Evolutionary conservation across 1,140 invertebrate species (phyloP).

Genomic region (Drosophila ambigua): DNA sequence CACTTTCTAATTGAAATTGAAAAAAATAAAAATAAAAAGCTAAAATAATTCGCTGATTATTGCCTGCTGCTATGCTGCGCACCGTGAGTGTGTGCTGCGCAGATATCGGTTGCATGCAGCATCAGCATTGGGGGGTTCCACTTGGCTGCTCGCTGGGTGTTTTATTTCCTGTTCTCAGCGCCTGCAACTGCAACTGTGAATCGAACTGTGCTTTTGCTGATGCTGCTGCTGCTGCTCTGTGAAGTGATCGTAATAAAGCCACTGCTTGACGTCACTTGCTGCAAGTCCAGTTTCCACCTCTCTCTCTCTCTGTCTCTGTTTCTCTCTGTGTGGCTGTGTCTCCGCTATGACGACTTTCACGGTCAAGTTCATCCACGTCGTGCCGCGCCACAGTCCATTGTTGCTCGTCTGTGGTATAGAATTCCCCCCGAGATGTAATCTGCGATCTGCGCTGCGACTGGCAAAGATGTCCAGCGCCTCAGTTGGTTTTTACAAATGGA

Average conservation of each 20-base stretch:
- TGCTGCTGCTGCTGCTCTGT: constrained; percentile 4
- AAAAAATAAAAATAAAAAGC: not conserved
- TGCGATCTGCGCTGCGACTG: constrained; percentile 15
- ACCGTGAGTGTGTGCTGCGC: constrained; percentile 12
- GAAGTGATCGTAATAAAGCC: constrained; percentile 61
- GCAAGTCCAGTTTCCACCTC: constrained; percentile 57
- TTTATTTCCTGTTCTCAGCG: constrained; percentile 69
- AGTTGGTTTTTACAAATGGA: constrained; percentile 57
- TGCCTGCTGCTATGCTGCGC: not conserved
- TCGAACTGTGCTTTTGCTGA: constrained; percentile 46
- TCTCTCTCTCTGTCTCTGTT: too few species aligned
- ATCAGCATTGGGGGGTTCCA: constrained; percentile 30
- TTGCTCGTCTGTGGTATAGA: constrained; percentile 50
- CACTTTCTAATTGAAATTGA: too few species aligned
- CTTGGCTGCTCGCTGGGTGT: constrained; percentile 35
- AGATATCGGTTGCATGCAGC: constrained; percentile 36
- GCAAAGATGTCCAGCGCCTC: constrained; percentile 41
- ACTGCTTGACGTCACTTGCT: constrained; percentile 70
- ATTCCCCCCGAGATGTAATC: constrained; percentile 49
- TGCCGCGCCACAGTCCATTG: constrained; percentile 10
- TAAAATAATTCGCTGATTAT: not conserved
- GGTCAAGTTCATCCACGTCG: constrained; percentile 75
- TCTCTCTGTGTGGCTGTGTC: constrained; percentile 3
- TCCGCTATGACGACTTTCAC: constrained; percentile 70
- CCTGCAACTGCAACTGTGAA: constrained; percentile 58